These are phyloP conservation scores for Agonum fuliginosum DNA, from an alignment of 2,888 invertebrate genomes.

Conservation along the genomic window DNA sequence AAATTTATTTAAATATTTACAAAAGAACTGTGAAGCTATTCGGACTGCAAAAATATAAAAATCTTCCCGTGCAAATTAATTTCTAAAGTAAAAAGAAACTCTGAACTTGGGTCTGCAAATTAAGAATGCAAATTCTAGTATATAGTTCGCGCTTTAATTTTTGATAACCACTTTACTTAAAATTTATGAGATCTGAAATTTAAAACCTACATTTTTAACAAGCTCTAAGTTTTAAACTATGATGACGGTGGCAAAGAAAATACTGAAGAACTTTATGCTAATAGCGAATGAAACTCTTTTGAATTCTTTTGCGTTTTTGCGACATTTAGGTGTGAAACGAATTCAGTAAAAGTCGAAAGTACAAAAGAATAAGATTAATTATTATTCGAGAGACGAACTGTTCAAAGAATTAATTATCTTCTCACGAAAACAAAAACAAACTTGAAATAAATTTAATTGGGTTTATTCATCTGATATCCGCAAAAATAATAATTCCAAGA, in stretches of 20 bases:
- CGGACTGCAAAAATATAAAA: too few relatives aligned
- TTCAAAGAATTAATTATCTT: too few relatives aligned
- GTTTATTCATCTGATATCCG: too few relatives aligned
- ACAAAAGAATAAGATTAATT: neutral
- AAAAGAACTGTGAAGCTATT: too few relatives aligned
- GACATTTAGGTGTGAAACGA: neutral
- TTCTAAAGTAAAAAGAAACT: neutral
- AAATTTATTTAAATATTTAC: too few relatives aligned
- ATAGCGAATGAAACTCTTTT: neutral
- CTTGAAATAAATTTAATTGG: too few relatives aligned
- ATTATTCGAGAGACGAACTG: too few relatives aligned
- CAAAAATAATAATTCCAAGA: too few relatives aligned
- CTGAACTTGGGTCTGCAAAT: neutral
- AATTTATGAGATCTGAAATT: constrained; percentile 7
- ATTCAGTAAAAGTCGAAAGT: too few relatives aligned
- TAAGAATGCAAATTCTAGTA: constrained; percentile 27
- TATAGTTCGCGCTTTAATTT: constrained; percentile 22
- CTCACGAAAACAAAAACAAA: too few relatives aligned
- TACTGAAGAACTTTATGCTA: constrained; percentile 10
- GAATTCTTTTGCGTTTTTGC: neutral
- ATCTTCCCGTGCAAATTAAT: too few relatives aligned
- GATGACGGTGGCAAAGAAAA: neutral
- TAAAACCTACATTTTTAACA: constrained; percentile 1
- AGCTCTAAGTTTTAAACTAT: neutral
- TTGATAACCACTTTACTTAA: constrained; percentile 19